Conservation (phyloP, 2,888 invertebrate species). For the Rhopalosiphum nymphaeae region DNA sequence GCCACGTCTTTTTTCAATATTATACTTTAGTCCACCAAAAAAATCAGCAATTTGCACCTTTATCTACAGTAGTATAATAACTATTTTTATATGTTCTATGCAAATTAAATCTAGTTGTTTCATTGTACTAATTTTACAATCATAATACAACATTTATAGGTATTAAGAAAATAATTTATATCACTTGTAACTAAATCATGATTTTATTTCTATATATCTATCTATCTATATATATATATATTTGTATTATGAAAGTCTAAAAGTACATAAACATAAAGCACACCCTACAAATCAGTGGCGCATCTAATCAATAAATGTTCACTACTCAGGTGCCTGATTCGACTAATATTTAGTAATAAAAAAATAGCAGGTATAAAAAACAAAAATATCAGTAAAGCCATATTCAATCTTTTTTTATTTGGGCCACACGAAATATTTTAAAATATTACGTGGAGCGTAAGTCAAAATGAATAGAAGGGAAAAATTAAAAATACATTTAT, state of each 20-base stretch:
- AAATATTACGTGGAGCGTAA: too few species aligned
- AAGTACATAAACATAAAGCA: background rate
- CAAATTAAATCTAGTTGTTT: background rate
- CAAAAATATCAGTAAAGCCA: background rate
- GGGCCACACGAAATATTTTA: too few species aligned
- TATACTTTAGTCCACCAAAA: background rate
- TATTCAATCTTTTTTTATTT: too few species aligned
- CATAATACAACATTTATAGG: background rate
- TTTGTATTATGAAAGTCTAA: background rate
- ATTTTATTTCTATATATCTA: background rate
- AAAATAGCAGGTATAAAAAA: background rate
- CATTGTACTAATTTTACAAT: background rate
- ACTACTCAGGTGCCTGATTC: background rate
- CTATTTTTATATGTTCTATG: background rate
- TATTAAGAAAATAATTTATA: background rate
- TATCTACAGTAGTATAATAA: background rate
- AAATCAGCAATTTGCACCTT: background rate
- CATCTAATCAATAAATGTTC: constrained; percentile 13
- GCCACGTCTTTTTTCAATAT: background rate
- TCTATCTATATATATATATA: background rate
- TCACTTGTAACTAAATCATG: background rate
- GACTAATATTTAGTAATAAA: background rate
- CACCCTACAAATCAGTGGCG: constrained; percentile 12
- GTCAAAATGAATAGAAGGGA: too few species aligned
- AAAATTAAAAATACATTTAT: too few species aligned